Conservation (phyloP, 2,113 vertebrate species). For the Myotis lucifugus region DNA sequence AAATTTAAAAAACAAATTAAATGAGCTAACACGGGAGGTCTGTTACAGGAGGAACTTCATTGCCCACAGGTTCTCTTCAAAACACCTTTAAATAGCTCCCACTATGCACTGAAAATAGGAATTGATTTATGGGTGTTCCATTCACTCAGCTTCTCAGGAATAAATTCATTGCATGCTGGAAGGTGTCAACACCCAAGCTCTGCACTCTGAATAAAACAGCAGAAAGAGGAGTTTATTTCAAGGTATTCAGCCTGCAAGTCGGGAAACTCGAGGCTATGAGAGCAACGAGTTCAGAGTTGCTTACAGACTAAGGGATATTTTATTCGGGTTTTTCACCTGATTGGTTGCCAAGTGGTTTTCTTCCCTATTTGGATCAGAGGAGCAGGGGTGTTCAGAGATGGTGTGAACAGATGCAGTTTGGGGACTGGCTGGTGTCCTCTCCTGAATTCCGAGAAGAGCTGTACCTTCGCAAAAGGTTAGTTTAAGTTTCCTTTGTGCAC, state of each 20-base stretch:
- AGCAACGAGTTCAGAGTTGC: neutral
- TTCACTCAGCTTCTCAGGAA: neutral
- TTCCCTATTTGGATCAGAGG: neutral
- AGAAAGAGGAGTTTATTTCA: neutral
- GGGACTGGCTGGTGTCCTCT: neutral
- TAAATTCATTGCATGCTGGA: neutral
- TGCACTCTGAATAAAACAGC: neutral
- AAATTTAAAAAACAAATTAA: constrained; percentile 14
- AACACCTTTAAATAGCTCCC: constrained; percentile 1
- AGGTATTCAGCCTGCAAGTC: neutral
- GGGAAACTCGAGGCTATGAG: neutral
- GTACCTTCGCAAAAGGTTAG: neutral
- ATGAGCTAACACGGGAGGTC: neutral
- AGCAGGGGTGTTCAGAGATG: neutral
- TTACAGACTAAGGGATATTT: neutral
- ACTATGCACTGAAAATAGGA: neutral
- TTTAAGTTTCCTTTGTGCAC: neutral
- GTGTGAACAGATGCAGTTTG: neutral
- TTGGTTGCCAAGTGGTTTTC: neutral
- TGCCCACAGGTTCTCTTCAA: neutral
- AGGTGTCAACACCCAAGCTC: neutral
- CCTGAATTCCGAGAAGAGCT: neutral
- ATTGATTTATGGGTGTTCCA: neutral
- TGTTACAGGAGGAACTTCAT: neutral
- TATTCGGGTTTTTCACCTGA: neutral